phyloP scores from a whole-genome alignment of 2,888 invertebrate genomes.

The Eupithecia pulchellata region DNA sequence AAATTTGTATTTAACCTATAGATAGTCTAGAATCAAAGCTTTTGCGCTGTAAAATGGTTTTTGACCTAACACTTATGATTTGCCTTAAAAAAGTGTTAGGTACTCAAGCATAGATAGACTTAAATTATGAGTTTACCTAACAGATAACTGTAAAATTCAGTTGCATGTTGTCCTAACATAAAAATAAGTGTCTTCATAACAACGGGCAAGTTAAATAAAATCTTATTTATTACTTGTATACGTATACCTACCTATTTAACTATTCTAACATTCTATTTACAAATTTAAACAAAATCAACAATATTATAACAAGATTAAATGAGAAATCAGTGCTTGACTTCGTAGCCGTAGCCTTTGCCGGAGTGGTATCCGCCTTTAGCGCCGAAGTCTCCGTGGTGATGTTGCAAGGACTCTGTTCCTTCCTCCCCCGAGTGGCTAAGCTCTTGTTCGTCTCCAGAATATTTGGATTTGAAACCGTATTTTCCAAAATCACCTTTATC shows the following conservation, averaged over 20 bases:
- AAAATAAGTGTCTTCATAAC: too few species aligned
- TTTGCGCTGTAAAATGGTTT: too few species aligned
- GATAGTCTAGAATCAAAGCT: too few species aligned
- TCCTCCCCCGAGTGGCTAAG: slow-evolving; percentile 80
- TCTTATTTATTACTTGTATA: slow-evolving; percentile 59
- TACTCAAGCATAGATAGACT: too few species aligned
- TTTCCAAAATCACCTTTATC: slow-evolving; percentile 77
- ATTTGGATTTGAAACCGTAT: slow-evolving; percentile 82
- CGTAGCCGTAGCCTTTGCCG: slow-evolving; percentile 79
- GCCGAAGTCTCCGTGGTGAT: slow-evolving; percentile 80
- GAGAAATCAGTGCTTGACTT: slow-evolving; percentile 68
- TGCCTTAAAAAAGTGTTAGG: too few species aligned
- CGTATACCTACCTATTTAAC: too few species aligned
- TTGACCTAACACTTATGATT: too few species aligned
- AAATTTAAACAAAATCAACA: slow-evolving; percentile 74
- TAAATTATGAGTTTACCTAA: too few species aligned
- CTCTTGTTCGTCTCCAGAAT: slow-evolving; percentile 71
- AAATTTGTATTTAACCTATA: too few species aligned
- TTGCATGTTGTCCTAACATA: too few species aligned
- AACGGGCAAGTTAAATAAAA: too few species aligned
- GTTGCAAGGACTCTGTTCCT: slow-evolving; percentile 78
- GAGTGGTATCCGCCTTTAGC: slow-evolving; percentile 58
- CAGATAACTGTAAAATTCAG: too few species aligned
- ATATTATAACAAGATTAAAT: slow-evolving; percentile 65
- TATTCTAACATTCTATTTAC: slow-evolving; percentile 68